Base-by-base conservation (phyloP, 2,888 invertebrate species). In the Andrena trimmerana region DNA sequence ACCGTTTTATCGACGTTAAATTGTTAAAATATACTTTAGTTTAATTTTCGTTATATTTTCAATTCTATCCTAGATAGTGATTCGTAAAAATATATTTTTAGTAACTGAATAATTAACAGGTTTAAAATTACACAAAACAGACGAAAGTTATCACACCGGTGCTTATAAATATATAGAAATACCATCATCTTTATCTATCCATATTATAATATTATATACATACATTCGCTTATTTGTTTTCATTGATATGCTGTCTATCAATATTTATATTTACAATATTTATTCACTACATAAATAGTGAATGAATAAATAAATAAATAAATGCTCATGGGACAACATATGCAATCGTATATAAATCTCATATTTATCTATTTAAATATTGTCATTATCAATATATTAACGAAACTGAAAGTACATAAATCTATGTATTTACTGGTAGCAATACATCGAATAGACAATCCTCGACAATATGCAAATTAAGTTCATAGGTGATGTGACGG, bases 401-500 rank as follows among this genome's bases (percentile, higher is more conserved):
- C 24, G 1, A 13, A 42, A 57, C 8, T n/a, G 10, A 57, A 33
- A 42, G 8, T 57, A 57, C 13, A 24, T 29, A 31, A 42, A 52
- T 7, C 20, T 29, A 59, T 2, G 10, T 13, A 10, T 31, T 62
- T 52, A 4, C 31, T 33, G 54, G 3, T 27, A 20, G 24, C 33
- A 72, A 76, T 36, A 33, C 29, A 48, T 52, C 20, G 67, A 16
- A 24, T 50, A 66, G 7, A n/a, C 20, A 31, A 16, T 33, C 42
- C 3, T n/a, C 20, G 24, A 59, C 2, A 31, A 42, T 31, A 75
- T 80, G 70, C 13, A 73, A 71, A 81, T 78, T 7, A 50, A 57
- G 80, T 81, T 83, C 70, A 78, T 68, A 83, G 78, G 74, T 83
- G 69, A 74, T 16, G 16, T 52, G 54, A 50, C 24, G 60, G 54